phyloP scores from a whole-genome alignment of 2,113 vertebrate genomes.

The Pedionomus torquatus region DNA sequence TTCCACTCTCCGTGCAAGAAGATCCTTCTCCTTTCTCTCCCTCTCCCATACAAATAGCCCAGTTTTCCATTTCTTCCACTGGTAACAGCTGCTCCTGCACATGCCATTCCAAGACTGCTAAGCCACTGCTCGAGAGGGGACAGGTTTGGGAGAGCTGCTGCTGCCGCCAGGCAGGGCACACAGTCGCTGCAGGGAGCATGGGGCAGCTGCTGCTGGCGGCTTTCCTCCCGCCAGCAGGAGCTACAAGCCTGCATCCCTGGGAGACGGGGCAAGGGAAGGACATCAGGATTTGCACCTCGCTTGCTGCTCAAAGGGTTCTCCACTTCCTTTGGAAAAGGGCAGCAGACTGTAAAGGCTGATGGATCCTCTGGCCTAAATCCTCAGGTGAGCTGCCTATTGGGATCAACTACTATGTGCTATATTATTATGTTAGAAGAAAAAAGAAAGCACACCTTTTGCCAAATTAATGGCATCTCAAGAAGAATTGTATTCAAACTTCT shows the following conservation, averaged over 20 bases:
- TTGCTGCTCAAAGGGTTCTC: background rate
- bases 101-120: background rate
- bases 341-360: background rate
- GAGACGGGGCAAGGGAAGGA: background rate
- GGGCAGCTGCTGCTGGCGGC: background rate
- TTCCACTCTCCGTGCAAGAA: background rate
- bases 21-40: background rate
- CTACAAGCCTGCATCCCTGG: background rate
- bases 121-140: background rate
- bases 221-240: background rate
- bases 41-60: background rate
- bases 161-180: background rate
- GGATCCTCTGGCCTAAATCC: background rate
- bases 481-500: background rate
- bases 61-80: background rate
- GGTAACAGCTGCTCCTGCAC: background rate
- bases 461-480: background rate
- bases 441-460: background rate
- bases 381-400: background rate
- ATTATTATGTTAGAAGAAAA: background rate
- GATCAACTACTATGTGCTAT: background rate
- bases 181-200: background rate
- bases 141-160: background rate
- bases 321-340: background rate
- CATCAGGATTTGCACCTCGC: background rate